Percentiles rank a stretch among this genome's conserved stretches.
Evolutionary conservation across 2,797 vertebrate genomes (phyloP).

Genomic region (Nyctibius grandis): DNA sequence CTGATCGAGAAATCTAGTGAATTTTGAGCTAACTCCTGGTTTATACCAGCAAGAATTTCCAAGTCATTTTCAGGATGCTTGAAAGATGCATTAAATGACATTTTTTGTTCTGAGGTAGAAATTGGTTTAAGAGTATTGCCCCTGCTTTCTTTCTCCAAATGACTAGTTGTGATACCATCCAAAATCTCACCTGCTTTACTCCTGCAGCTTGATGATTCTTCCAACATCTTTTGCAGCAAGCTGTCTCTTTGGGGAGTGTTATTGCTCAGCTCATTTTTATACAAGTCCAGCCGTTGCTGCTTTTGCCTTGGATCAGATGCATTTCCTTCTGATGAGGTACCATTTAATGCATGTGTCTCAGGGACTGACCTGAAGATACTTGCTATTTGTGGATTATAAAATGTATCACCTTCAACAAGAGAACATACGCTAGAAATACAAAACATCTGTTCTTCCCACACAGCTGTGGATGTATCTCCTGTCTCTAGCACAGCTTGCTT

Average conservation of each 20-base stretch:
- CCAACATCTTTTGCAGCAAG: background rate
- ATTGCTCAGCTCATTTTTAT: background rate
- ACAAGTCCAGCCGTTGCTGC: background rate
- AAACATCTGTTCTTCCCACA: conserved; percentile 26
- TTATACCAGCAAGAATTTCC: background rate
- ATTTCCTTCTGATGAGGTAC: background rate
- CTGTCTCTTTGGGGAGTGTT: background rate
- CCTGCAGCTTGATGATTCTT: background rate
- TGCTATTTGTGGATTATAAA: conserved; percentile 78
- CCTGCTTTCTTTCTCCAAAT: background rate
- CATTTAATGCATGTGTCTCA: background rate
- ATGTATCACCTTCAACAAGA: conserved; percentile 74
- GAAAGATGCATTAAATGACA: background rate
- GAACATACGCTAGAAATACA: conserved; percentile 76
- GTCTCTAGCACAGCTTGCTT: background rate
- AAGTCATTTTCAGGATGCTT: background rate
- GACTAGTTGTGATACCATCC: background rate
- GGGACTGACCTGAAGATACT: conserved; percentile 65
- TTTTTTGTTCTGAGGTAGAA: background rate
- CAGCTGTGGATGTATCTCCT: background rate
- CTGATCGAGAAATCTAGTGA: background rate
- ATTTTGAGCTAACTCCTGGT: background rate
- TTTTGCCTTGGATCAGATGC: background rate
- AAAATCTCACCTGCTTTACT: background rate
- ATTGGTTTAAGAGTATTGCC: background rate